Conservation (phyloP, 2,797 vertebrate genomes). For the Vipera ursinii region DNA sequence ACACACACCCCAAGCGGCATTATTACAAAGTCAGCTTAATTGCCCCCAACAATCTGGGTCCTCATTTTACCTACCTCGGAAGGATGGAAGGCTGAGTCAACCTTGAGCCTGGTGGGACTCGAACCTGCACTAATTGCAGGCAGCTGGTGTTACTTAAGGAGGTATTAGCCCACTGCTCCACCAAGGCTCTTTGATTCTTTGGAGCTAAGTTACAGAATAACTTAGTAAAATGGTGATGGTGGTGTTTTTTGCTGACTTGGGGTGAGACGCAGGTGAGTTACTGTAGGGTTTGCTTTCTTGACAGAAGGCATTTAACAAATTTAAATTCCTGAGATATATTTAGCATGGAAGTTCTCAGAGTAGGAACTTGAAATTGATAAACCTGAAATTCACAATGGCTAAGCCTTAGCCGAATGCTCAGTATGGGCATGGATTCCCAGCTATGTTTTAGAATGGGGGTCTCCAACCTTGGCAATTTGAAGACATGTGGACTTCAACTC, state of each 20-base stretch:
- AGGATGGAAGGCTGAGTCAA: too few species aligned
- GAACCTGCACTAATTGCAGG: too few species aligned
- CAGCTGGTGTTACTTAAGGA: too few species aligned
- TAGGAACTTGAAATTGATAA: not conserved
- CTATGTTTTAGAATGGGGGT: not conserved
- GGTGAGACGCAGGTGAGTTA: not conserved
- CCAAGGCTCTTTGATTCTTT: not conserved
- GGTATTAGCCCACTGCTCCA: too few species aligned
- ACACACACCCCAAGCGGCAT: too few species aligned
- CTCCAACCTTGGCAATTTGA: not conserved
- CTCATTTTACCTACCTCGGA: too few species aligned
- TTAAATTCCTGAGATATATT: not conserved
- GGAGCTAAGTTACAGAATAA: not conserved
- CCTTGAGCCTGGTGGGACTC: too few species aligned
- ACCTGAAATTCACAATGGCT: not conserved
- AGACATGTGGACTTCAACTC: not conserved
- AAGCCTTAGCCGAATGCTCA: not conserved
- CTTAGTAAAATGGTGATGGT: constrained; percentile 13
- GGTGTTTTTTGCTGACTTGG: constrained; percentile 11
- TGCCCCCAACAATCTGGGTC: too few species aligned
- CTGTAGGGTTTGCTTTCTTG: not conserved
- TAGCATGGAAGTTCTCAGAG: not conserved
- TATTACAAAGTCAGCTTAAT: too few species aligned
- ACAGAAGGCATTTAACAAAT: not conserved
- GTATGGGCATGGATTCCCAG: not conserved